Base-by-base conservation (phyloP, 2,113 vertebrate genomes). In the human region DNA sequence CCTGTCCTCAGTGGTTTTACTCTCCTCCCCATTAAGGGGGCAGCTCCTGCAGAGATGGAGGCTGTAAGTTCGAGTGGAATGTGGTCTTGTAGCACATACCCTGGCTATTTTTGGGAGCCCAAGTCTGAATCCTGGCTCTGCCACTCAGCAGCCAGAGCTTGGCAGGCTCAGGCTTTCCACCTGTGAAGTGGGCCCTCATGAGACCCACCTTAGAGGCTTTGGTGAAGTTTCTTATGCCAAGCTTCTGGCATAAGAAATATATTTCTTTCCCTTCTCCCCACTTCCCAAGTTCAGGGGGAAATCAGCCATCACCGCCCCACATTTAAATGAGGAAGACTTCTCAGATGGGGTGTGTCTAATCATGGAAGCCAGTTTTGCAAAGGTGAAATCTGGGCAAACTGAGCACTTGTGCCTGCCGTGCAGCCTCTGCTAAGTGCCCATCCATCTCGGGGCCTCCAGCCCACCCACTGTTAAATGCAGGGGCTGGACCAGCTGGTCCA, bases 61-160 rank as follows among this genome's bases (percentile, higher is more conserved):
- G 57, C 23, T 0, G 0, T 1, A 5, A 30, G 13, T 32, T 16
- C 0, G 20, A 7, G 75, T 13, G 32, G 48, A 25, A 13, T 3
- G 9, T 6, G 40, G 59, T 45, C 32, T 3, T 38, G 1, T 11
- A 3, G 32, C n/a, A 40, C 5, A 1, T 0, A 2, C 22, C 40
- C 50, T 45, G 68, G 43, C 52, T 13, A 0, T 8, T 4, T 1
- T 18, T 18, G 59, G 93, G 83, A 75, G 22, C 40, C 76, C 5
- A 32, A 50, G 3, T 10, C 2, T 8, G 23, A 43, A 52, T 16
- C 78, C 8, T 6, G 35, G 59, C 25, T 64, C 23, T 82, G 84
- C 57, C 32, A 0, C 61, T 59, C 32, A 35, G 66, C 66, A 68
- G 66, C 32, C 20, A 57, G 16, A 73, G 64, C 57, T 52, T 0